Base-by-base conservation (phyloP, 2,113 vertebrate species). In the Ciconia boyciana region DNA sequence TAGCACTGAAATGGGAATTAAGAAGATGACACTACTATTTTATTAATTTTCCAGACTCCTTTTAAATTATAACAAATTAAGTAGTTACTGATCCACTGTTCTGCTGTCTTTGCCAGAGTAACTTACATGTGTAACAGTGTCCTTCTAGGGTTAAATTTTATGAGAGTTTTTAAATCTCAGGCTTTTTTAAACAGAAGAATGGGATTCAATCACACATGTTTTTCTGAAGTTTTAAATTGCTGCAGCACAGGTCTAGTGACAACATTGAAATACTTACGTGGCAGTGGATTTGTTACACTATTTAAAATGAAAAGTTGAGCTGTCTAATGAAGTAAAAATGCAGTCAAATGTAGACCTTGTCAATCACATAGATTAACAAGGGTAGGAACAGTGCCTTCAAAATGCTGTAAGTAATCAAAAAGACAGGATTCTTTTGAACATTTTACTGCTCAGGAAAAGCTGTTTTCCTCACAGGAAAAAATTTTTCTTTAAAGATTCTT, bases 361-460 rank as follows among this genome's bases (percentile, higher is more conserved):
- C 97, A 97, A 87, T 97, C 97, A 96, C 74, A 70, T 71, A 96
- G 95, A 95, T 94, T 97, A 97, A 93, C 92, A 94, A 83, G 92
- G 70, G 60, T 92, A 95, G 68, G 89, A 97, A 90, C 16, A 76
- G 61, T 92, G 34, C 75, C 86, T 95, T 96, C 90, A 95, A 96
- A 96, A 96, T 51, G 58, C 84, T 95, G 74, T 78, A 94, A 96
- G 95, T 85, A 98, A 98, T 96, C 90, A 98, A 97, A 97, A 95
- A 96, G 81, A 89, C 34, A 90, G 61, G 89, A 95, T 83, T 87
- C 79, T 97, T 97, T 97, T 97, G 93, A 98, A 96, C 49, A 3
- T 96, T 96, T 93, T 93, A 81, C 44, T 78, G 61, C 66, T 96
- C 62, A 90, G 71, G 52, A 91, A 97, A 94, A 89, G 64, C 69